phyloP scores from a whole-genome alignment of 2,797 vertebrate genomes.

The Chromis chromis region DNA sequence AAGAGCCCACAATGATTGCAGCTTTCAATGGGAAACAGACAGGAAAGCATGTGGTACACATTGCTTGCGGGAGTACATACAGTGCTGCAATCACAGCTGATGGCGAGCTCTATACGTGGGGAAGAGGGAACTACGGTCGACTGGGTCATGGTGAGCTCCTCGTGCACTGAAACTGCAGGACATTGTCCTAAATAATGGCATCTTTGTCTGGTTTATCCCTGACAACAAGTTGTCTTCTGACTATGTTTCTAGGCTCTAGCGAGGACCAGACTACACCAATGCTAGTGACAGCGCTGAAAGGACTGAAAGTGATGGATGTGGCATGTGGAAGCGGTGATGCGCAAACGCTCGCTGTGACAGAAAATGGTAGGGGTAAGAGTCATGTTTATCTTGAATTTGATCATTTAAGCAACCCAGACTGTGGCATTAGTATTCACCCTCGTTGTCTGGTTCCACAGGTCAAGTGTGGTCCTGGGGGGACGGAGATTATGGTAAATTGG shows the following conservation, averaged over 20 bases:
- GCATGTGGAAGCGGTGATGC: conserved; percentile 97
- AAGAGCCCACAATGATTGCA: conserved; percentile 93
- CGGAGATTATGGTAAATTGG: conserved; percentile 97
- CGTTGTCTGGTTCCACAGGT: conserved; percentile 79
- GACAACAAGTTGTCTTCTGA: neutral
- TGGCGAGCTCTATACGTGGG: conserved; percentile 97
- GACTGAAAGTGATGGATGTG: conserved; percentile 94
- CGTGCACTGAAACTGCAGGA: neutral
- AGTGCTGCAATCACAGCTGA: conserved; percentile 96
- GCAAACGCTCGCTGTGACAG: conserved; percentile 96
- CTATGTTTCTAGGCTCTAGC: conserved; percentile 88
- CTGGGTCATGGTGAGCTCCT: conserved; percentile 91
- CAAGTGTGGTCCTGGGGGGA: conserved; percentile 99
- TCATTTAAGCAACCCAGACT: neutral
- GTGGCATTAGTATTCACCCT: neutral
- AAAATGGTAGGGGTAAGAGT: conserved; percentile 88
- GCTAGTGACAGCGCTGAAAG: conserved; percentile 94
- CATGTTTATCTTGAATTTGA: neutral
- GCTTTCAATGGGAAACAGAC: conserved; percentile 93
- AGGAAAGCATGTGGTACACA: conserved; percentile 93
- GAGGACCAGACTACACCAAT: conserved; percentile 97
- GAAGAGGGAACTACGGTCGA: conserved; percentile 96
- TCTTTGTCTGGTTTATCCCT: neutral
- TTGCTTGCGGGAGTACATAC: conserved; percentile 97
- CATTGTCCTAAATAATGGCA: neutral